phyloP scores from a whole-genome alignment of 2,888 invertebrate genomes.

The Malthinus flaveolus region DNA sequence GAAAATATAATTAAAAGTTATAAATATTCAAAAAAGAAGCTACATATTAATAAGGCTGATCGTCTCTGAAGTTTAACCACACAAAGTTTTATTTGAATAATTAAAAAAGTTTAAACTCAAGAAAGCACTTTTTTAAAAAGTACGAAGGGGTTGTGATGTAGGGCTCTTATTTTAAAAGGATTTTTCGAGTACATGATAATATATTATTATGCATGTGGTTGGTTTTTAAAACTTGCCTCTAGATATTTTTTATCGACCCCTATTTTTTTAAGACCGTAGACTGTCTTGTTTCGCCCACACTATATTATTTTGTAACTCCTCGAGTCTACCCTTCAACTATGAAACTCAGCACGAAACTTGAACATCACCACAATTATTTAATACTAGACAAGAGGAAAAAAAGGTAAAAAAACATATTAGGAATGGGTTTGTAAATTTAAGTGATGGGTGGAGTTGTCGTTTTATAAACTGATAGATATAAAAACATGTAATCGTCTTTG shows the following conservation, averaged over 20 bases:
- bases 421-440: too few relatives aligned
- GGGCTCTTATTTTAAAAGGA: neutral
- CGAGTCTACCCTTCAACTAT: constrained; percentile 24
- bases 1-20: too few relatives aligned
- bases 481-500: too few relatives aligned
- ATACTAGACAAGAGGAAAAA: constrained; percentile 23
- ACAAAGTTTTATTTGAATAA: too few relatives aligned
- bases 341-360: constrained; percentile 32
- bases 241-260: constrained; percentile 22
- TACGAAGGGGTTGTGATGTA: neutral
- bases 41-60: too few relatives aligned
- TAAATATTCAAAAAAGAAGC: too few relatives aligned
- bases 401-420: too few relatives aligned
- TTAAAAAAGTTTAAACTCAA: too few relatives aligned
- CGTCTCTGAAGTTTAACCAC: too few relatives aligned
- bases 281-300: constrained; percentile 22
- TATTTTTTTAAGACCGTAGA: constrained; percentile 17
- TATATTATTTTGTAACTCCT: constrained; percentile 13
- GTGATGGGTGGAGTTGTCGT: too few relatives aligned
- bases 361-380: constrained; percentile 35
- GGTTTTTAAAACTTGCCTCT: constrained; percentile 10
- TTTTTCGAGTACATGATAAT: constrained; percentile 1
- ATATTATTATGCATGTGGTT: constrained; percentile 5
- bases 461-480: too few relatives aligned
- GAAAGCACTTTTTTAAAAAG: neutral